phyloP scores from a whole-genome alignment of 2,797 vertebrate species.

The Microcaecilia unicolor region DNA sequence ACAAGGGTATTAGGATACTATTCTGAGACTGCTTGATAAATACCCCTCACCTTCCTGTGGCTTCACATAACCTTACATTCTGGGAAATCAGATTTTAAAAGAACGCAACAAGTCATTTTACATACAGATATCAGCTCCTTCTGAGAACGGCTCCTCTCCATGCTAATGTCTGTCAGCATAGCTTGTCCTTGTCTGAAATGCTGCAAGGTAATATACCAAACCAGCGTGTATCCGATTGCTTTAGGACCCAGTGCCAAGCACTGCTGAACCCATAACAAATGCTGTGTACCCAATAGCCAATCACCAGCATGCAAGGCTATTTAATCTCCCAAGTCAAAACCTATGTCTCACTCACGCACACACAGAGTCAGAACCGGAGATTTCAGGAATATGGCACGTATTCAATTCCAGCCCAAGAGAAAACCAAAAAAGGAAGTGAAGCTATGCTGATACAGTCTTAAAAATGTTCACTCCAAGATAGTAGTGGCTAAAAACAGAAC shows the following conservation, averaged over 20 bases:
- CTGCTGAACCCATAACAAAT: conserved; percentile 30
- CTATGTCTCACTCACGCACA: conserved; percentile 13
- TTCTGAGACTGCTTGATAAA: conserved; percentile 13
- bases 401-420: conserved; percentile 21
- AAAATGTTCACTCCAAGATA: conserved; percentile 18
- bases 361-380: conserved; percentile 10
- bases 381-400: conserved; percentile 2
- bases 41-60: conserved; percentile 11
- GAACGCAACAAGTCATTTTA: conserved; percentile 15
- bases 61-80: not conserved
- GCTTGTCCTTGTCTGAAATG: conserved; percentile 30
- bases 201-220: conserved; percentile 16
- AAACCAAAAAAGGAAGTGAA: conserved; percentile 37
- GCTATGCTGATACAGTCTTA: not conserved
- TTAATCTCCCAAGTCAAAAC: conserved; percentile 40
- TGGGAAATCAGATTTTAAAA: not conserved
- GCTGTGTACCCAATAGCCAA: conserved; percentile 38
- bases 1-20: conserved; percentile 7
- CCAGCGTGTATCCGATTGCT: conserved; percentile 28
- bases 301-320: conserved; percentile 15
- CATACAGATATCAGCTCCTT: conserved; percentile 52
- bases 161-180: conserved; percentile 13
- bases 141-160: conserved; percentile 45
- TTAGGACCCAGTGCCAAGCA: conserved; percentile 29
- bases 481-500: conserved; percentile 8